These are phyloP conservation scores for Macroramphosus scolopax DNA, from an alignment of 2,797 vertebrate genomes.

Conservation along the genomic window DNA sequence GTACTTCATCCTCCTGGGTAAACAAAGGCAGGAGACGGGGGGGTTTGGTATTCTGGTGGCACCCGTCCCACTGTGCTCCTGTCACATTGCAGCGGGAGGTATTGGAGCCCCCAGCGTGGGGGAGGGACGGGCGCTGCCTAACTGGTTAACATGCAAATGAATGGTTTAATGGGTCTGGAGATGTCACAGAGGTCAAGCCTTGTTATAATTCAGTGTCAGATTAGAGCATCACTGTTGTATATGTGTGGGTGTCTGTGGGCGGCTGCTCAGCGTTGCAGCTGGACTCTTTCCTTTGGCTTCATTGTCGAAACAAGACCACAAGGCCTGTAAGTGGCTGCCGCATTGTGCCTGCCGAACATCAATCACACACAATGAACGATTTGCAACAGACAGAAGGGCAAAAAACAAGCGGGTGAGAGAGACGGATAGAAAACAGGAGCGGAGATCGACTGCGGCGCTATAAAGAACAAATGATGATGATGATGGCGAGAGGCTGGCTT, in stretches of 20 bases:
- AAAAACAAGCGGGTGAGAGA: background rate
- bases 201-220: conserved; percentile 70
- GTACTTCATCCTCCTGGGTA: conserved; percentile 53
- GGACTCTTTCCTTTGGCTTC: conserved; percentile 32
- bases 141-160: conserved; percentile 78
- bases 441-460: conserved; percentile 17
- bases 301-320: conserved; percentile 16
- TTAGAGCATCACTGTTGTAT: conserved; percentile 31
- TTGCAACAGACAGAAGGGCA: conserved; percentile 4
- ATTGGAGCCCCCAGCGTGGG: background rate
- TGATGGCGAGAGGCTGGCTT: conserved; percentile 3
- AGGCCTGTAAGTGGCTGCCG: background rate
- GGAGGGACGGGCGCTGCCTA: conserved; percentile 29
- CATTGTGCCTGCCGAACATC: conserved; percentile 10
- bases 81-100: conserved; percentile 43
- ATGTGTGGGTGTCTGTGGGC: conserved; percentile 36
- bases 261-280: conserved; percentile 47
- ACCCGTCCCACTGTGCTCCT: conserved; percentile 50
- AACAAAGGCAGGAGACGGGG: conserved; percentile 41
- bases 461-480: conserved; percentile 19
- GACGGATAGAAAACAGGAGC: conserved; percentile 23
- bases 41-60: conserved; percentile 39
- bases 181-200: conserved; percentile 63
- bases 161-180: conserved; percentile 60
- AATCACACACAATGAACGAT: conserved; percentile 18